Conservation (phyloP, 2,113 vertebrate species). For the Jaculus jaculus region DNA sequence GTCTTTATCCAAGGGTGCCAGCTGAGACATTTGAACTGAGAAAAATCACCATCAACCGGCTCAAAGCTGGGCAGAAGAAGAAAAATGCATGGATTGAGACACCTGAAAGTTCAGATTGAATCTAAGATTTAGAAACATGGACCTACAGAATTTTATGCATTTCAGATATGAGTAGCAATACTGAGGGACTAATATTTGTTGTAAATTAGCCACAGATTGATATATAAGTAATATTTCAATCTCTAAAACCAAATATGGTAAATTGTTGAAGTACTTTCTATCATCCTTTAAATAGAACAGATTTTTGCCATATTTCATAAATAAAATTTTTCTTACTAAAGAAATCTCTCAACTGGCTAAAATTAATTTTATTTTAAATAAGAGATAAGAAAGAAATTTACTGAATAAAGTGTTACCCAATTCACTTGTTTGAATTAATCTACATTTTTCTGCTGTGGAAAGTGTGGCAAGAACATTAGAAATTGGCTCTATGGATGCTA, state of each 20-base stretch:
- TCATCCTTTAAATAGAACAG: background rate
- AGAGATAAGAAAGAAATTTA: background rate
- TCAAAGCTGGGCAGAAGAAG: background rate
- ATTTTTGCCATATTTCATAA: slow-evolving; percentile 23
- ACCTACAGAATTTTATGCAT: background rate
- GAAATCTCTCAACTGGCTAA: slow-evolving; percentile 15
- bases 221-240: background rate
- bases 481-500: background rate
- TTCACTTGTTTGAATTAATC: background rate
- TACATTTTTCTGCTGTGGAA: background rate
- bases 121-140: background rate
- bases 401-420: background rate
- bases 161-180: background rate
- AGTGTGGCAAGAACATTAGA: background rate
- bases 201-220: background rate
- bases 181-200: background rate
- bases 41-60: background rate
- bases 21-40: background rate
- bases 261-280: slow-evolving; percentile 11
- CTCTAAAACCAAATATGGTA: background rate
- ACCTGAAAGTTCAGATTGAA: background rate
- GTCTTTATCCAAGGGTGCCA: background rate
- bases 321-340: slow-evolving; percentile 20
- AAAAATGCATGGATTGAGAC: background rate
- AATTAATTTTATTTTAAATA: slow-evolving; percentile 31